Evolutionary conservation across 2,888 invertebrate genomes (phyloP).

Genomic region (Glyphotaelius pellucidus): DNA sequence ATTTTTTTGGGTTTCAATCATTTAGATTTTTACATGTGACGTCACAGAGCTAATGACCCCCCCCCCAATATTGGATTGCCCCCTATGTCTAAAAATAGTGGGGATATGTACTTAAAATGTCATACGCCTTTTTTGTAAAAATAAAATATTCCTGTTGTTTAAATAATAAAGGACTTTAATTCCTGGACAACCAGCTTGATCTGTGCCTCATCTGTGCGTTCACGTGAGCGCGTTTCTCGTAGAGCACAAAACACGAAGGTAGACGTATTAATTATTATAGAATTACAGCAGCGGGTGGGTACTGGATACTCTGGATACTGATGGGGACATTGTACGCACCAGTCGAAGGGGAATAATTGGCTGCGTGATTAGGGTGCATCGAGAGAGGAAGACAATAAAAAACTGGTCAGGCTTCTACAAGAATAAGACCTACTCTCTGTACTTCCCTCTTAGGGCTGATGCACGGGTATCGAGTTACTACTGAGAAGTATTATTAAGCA

Average conservation of each 20-base stretch:
- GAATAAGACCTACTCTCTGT: not conserved
- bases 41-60: too few relatives aligned
- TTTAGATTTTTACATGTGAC: too few relatives aligned
- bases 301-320: not conserved
- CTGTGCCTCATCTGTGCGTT: not conserved
- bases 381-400: slow-evolving; percentile 52
- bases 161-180: too few relatives aligned
- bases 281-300: slow-evolving; percentile 2
- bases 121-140: too few relatives aligned
- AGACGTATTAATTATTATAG: not conserved
- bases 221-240: not conserved
- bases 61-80: too few relatives aligned
- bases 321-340: slow-evolving; percentile 9
- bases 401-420: slow-evolving; percentile 49
- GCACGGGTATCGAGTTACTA: not conserved
- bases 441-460: not conserved
- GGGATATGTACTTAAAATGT: too few relatives aligned
- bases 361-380: slow-evolving; percentile 52
- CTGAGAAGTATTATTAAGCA: not conserved
- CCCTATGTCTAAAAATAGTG: too few relatives aligned
- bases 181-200: not conserved
- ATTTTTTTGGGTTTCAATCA: too few relatives aligned
- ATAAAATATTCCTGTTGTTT: too few relatives aligned
- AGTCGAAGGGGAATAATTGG: slow-evolving; percentile 59
- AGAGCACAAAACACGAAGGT: not conserved